Evolutionary conservation across 2,113 vertebrate genomes (phyloP).

Genomic region (Pampusana beccarii): DNA sequence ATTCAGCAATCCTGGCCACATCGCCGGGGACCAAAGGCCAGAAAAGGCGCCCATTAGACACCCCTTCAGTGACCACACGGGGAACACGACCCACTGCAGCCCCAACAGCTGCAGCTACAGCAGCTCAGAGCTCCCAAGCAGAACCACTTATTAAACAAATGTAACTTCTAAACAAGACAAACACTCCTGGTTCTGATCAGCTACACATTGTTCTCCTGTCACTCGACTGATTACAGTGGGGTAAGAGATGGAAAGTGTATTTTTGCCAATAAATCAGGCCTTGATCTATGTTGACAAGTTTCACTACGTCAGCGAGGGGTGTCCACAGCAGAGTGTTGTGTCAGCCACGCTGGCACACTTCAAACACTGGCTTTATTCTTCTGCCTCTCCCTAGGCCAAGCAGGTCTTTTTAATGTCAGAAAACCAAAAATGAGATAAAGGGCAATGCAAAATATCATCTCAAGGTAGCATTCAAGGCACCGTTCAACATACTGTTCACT

Average conservation of each 20-base stretch:
- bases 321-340: neutral
- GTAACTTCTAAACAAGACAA: neutral
- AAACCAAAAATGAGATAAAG: neutral
- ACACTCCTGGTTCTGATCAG: neutral
- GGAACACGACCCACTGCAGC: accelerated
- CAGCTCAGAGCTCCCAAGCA: neutral
- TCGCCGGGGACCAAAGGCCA: neutral
- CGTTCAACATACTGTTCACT: neutral
- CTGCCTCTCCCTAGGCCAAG: neutral
- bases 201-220: neutral
- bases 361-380: neutral
- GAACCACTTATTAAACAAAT: neutral
- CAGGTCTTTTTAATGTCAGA: neutral
- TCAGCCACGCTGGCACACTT: neutral
- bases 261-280: neutral
- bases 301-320: neutral
- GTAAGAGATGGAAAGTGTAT: neutral
- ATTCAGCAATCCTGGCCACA: neutral
- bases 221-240: neutral
- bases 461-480: neutral
- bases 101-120: neutral
- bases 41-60: neutral
- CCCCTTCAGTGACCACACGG: neutral
- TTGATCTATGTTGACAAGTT: neutral
- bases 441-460: neutral